Percentiles rank a stretch among this genome's conserved stretches.
Conservation (phyloP, 2,888 invertebrate species). For the Stegophylla sp. region DNA sequence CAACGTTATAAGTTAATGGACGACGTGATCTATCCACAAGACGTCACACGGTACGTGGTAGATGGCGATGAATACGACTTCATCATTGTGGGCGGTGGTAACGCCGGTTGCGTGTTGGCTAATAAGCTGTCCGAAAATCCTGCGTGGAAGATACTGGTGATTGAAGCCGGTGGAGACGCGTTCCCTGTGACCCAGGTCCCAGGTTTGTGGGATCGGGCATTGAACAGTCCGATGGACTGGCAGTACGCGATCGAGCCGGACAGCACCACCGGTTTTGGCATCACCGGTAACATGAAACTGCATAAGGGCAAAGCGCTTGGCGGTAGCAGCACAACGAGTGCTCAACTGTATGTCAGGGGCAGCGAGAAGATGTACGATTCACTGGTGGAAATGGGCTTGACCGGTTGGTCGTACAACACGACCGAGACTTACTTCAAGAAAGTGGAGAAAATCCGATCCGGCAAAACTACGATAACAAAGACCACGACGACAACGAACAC, state of each 20-base stretch:
- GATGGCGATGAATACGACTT: constrained; percentile 52
- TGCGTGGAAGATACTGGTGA: constrained; percentile 40
- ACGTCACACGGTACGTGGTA: constrained; percentile 27
- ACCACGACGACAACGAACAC: constrained; percentile 16
- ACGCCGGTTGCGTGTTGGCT: constrained; percentile 56
- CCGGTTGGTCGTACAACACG: constrained; percentile 36
- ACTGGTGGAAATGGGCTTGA: constrained; percentile 38
- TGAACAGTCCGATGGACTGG: constrained; percentile 43
- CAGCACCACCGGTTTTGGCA: constrained; percentile 49
- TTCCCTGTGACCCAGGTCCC: constrained; percentile 51
- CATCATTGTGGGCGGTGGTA: constrained; percentile 52
- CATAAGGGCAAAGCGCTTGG: constrained; percentile 54
- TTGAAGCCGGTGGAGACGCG: constrained; percentile 58
- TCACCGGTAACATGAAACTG: constrained; percentile 33
- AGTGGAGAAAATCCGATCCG: constrained; percentile 23
- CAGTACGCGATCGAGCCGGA: constrained; percentile 40
- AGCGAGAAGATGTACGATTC: constrained; percentile 41
- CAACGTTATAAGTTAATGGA: constrained; percentile 51
- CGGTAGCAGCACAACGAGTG: constrained; percentile 27
- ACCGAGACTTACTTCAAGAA: constrained; percentile 49
- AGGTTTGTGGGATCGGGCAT: constrained; percentile 15
- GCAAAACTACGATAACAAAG: background rate
- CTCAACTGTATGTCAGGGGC: constrained; percentile 37
- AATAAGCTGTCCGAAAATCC: constrained; percentile 42
- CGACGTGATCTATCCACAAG: constrained; percentile 45